Evolutionary conservation across 2,888 invertebrate species (phyloP).

Genomic region (Steinernema scapterisci): DNA sequence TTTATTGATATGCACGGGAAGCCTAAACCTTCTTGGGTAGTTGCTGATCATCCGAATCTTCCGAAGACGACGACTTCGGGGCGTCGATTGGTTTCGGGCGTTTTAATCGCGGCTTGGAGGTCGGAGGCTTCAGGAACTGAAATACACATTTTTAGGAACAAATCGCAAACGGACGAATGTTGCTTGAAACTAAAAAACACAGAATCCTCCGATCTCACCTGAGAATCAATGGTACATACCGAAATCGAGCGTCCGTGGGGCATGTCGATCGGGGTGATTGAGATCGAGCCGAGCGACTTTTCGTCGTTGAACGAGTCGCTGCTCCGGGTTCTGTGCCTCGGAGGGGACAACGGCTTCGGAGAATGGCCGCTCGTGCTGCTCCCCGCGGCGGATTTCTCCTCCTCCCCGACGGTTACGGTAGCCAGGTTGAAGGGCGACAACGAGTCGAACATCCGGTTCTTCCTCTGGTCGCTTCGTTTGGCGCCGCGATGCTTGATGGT

Average conservation of each 20-base stretch:
- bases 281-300: conserved; percentile 49
- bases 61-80: conserved; percentile 36
- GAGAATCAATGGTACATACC: conserved; percentile 30
- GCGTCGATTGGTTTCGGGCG: conserved; percentile 56
- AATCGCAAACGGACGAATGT: no score
- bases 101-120: conserved; percentile 49
- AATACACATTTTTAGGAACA: neutral
- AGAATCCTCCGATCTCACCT: neutral
- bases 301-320: conserved; percentile 36
- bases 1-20: no score
- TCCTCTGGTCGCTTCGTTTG: conserved; percentile 39
- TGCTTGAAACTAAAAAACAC: neutral
- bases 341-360: neutral
- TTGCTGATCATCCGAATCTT: conserved; percentile 10
- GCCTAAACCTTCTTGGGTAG: neutral
- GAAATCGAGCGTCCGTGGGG: conserved; percentile 30
- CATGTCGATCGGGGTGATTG: conserved; percentile 53
- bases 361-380: conserved; percentile 9
- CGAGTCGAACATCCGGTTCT: conserved; percentile 40
- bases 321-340: conserved; percentile 22
- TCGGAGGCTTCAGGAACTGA: conserved; percentile 38
- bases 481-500: conserved; percentile 34
- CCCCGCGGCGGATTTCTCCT: conserved; percentile 12
- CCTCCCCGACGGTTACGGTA: conserved; percentile 32
- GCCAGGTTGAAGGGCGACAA: conserved; percentile 38